Evolutionary conservation across 2,113 vertebrate species (phyloP).

Genomic region (Dryoscopus gambensis): DNA sequence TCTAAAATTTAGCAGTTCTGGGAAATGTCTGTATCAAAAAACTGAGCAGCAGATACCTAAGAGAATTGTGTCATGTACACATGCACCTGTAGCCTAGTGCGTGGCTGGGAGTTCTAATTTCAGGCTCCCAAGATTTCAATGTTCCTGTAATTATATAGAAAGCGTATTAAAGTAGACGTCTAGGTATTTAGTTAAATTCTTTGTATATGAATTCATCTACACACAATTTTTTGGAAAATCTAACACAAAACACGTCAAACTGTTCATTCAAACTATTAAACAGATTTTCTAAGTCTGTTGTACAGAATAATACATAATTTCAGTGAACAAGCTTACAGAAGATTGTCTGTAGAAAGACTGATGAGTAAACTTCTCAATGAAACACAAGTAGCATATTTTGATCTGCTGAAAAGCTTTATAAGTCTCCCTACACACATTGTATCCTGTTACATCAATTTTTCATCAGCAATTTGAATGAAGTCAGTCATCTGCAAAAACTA

Average conservation of each 20-base stretch:
- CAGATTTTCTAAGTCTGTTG: background rate
- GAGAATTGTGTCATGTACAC: background rate
- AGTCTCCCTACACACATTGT: background rate
- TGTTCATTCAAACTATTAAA: background rate
- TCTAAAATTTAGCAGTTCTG: background rate
- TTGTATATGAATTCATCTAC: background rate
- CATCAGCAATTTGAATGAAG: constrained; percentile 39
- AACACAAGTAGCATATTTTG: background rate
- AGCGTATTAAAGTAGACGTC: constrained; percentile 1
- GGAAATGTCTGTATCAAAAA: background rate
- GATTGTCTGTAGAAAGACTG: background rate
- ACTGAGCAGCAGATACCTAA: background rate
- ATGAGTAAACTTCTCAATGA: background rate
- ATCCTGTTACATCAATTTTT: constrained; percentile 22
- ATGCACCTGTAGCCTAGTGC: constrained; percentile 14
- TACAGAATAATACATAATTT: background rate
- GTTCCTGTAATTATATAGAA: constrained; percentile 44
- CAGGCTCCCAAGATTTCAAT: constrained; percentile 26
- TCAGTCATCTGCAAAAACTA: constrained; percentile 1
- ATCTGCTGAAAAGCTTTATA: background rate
- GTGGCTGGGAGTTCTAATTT: constrained; percentile 50
- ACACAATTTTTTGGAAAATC: background rate
- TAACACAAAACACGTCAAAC: background rate
- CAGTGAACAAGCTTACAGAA: background rate
- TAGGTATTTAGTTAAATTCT: background rate